A percentile compares a stretch with the other conserved stretches of the same genome.
Evolutionary conservation across 2,888 invertebrate species (phyloP).

Genomic region (Encarsia formosa): DNA sequence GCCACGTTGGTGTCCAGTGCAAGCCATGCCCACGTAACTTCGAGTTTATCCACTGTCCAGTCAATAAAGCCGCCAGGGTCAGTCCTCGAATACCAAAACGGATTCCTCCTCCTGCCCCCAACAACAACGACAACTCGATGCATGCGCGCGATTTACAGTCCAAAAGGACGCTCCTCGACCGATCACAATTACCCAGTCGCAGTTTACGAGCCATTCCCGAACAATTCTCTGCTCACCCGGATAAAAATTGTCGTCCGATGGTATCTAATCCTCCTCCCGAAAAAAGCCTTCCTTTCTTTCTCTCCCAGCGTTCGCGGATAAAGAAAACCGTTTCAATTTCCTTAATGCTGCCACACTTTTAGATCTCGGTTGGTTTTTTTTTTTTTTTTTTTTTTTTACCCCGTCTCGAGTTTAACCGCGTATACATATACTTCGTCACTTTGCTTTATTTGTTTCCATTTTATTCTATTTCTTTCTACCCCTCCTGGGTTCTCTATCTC

Average conservation of each 20-base stretch:
- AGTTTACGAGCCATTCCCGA: no score
- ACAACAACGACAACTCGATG: not conserved
- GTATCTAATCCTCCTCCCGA: not conserved
- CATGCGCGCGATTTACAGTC: no score
- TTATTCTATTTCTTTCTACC: no score
- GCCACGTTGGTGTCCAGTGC: no score
- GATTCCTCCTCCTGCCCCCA: slow-evolving; percentile 8
- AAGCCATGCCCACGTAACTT: no score
- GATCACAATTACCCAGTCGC: no score
- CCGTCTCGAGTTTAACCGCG: not conserved
- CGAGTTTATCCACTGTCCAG: slow-evolving; percentile 44
- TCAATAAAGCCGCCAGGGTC: slow-evolving; percentile 47
- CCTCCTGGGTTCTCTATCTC: no score
- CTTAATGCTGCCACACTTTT: slow-evolving; percentile 33
- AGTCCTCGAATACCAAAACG: slow-evolving; percentile 46
- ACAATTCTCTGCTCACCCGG: no score
- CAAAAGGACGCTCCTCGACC: no score
- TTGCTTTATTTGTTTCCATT: slow-evolving; percentile 5
- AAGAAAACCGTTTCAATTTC: slow-evolving; percentile 40
- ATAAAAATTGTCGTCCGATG: no score
- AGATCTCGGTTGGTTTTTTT: slow-evolving; percentile 27
- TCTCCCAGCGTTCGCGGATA: slow-evolving; percentile 25
- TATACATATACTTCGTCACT: not conserved
- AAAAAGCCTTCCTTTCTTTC: slow-evolving; percentile 1
- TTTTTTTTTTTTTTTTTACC: slow-evolving; percentile 15